These are phyloP conservation scores for Poeciliopsis occidentalis DNA, from an alignment of 2,113 vertebrate genomes.

Conservation along the genomic window DNA sequence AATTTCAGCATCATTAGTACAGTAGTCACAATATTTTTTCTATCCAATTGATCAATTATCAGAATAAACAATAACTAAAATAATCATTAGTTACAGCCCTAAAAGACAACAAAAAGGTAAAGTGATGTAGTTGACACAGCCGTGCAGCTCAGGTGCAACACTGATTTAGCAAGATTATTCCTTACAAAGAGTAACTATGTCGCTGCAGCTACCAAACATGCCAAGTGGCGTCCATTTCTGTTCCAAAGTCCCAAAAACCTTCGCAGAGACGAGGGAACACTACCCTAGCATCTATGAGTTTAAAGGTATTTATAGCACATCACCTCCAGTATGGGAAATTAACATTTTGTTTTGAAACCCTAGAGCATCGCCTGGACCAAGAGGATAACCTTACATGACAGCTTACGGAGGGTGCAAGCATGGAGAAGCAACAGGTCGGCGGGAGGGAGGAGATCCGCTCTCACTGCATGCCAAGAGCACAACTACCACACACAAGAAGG, in stretches of 20 bases:
- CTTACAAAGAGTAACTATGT: not conserved
- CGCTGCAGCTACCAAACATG: not conserved
- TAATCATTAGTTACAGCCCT: no score
- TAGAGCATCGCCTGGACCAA: slow-evolving; percentile 69
- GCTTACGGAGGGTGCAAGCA: slow-evolving; percentile 65
- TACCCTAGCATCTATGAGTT: slow-evolving; percentile 47
- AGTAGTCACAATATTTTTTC: not conserved
- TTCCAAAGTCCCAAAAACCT: slow-evolving; percentile 22
- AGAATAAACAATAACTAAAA: no score
- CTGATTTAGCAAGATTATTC: not conserved
- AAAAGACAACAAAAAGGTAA: not conserved
- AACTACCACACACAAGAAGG: slow-evolving; percentile 15
- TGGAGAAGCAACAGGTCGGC: slow-evolving; percentile 45
- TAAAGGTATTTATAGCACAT: slow-evolving; percentile 72
- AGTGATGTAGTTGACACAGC: not conserved
- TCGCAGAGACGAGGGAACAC: slow-evolving; percentile 34
- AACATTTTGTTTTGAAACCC: slow-evolving; percentile 81
- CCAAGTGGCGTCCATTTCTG: not conserved
- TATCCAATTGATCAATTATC: no score
- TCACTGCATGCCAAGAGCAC: slow-evolving; percentile 29
- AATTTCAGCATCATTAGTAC: not conserved
- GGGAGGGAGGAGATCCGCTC: slow-evolving; percentile 29
- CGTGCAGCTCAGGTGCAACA: not conserved
- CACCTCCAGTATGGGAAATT: slow-evolving; percentile 75
- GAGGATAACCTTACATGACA: slow-evolving; percentile 80